Conservation (phyloP, 2,888 invertebrate genomes). For the Cryptus viduatorius region DNA sequence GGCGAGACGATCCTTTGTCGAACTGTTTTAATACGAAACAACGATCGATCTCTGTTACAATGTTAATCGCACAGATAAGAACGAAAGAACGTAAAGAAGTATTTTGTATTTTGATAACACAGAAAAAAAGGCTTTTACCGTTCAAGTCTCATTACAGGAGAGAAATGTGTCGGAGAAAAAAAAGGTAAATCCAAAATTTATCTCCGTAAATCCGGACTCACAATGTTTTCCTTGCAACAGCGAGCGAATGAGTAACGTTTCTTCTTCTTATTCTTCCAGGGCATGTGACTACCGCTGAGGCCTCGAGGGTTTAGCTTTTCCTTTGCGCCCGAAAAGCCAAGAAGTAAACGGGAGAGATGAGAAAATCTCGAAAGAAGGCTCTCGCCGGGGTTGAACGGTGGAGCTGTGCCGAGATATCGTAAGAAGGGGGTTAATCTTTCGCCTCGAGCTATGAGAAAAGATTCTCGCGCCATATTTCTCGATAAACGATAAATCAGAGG, state of each 20-base stretch:
- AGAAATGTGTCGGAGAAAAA: background rate
- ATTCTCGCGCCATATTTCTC: constrained; percentile 83
- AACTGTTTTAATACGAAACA: constrained; percentile 42
- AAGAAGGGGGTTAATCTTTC: constrained; percentile 81
- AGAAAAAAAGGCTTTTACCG: background rate
- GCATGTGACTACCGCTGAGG: constrained; percentile 2
- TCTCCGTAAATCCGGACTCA: constrained; percentile 28
- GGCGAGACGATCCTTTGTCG: background rate
- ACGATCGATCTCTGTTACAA: constrained; percentile 22
- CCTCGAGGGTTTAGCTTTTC: constrained; percentile 42
- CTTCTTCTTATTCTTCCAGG: constrained; percentile 38
- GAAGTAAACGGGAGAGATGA: constrained; percentile 26
- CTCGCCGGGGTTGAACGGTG: constrained; percentile 18
- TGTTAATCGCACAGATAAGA: background rate
- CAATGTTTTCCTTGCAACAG: constrained; percentile 39
- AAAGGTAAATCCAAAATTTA: constrained; percentile 38
- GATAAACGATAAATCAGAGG: constrained; percentile 84
- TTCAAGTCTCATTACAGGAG: background rate
- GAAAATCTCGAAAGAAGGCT: constrained; percentile 54
- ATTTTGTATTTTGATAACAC: background rate
- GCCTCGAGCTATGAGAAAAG: constrained; percentile 74
- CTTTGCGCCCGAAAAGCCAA: constrained; percentile 35
- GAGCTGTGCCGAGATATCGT: constrained; percentile 48
- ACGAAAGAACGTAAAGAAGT: background rate
- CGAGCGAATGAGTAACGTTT: constrained; percentile 46